A percentile compares a stretch with the other conserved stretches of the same genome.
These are phyloP conservation scores for Atherinomorus stipes DNA, from an alignment of 2,113 vertebrate genomes.

Conservation along the genomic window DNA sequence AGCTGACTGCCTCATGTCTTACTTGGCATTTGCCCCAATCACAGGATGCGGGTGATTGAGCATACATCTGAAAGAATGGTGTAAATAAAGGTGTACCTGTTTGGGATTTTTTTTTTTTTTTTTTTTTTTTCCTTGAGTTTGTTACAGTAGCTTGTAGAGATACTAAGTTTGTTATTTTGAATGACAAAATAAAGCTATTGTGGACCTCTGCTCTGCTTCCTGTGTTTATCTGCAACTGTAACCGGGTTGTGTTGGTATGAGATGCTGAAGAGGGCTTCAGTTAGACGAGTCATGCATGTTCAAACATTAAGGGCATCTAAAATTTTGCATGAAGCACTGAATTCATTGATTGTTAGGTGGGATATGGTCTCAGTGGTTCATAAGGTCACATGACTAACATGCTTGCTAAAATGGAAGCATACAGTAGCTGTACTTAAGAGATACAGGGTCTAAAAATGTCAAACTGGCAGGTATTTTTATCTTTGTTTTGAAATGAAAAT, in stretches of 20 bases:
- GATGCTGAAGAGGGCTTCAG: no score
- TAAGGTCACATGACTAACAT: no score
- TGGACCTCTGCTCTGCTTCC: slow-evolving; percentile 68
- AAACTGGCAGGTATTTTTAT: no score
- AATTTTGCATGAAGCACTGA: no score
- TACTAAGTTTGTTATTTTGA: slow-evolving; percentile 79
- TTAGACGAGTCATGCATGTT: no score
- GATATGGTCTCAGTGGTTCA: no score
- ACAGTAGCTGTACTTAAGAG: no score
- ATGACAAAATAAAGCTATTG: slow-evolving; percentile 81
- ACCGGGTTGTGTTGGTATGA: not conserved
- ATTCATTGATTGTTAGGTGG: no score
- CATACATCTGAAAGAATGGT: slow-evolving; percentile 63
- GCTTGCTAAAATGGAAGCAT: no score
- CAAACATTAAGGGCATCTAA: no score
- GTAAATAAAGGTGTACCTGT: slow-evolving; percentile 75
- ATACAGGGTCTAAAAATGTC: no score
- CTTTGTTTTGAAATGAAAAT: no score
- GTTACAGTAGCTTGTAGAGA: slow-evolving; percentile 82
- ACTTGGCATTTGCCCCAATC: slow-evolving; percentile 50
- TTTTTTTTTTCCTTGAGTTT: slow-evolving; percentile 67
- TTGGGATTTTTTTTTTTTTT: slow-evolving; percentile 26
- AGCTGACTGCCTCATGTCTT: slow-evolving; percentile 61
- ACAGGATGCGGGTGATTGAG: slow-evolving; percentile 43
- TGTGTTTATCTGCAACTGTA: slow-evolving; percentile 4